Evolutionary conservation across 1,140 invertebrate species (phyloP).

Genomic region (Globodera ellingtonae): DNA sequence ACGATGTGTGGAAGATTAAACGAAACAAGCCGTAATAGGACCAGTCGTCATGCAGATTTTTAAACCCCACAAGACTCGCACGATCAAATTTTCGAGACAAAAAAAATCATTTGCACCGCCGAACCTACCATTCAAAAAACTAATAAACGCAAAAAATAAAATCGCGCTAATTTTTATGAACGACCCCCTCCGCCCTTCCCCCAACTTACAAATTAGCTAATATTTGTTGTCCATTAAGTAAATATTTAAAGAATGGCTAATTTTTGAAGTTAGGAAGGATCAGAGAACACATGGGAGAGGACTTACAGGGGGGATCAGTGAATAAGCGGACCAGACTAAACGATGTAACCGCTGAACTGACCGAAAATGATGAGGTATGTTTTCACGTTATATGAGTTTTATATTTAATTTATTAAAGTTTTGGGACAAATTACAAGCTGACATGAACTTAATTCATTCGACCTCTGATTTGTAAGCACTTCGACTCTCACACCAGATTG

Average conservation of each 20-base stretch:
- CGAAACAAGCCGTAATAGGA: too few relatives aligned
- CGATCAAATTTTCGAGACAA: too few relatives aligned
- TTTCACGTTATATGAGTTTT: neutral
- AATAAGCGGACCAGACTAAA: constrained; percentile 1
- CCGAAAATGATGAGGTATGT: neutral
- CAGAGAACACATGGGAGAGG: constrained; percentile 7
- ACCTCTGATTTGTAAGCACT: neutral
- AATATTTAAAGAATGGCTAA: too few relatives aligned
- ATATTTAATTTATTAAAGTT: neutral
- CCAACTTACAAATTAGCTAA: too few relatives aligned
- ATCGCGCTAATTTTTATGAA: too few relatives aligned
- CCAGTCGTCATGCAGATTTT: too few relatives aligned
- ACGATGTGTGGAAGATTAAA: too few relatives aligned
- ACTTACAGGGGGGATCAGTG: neutral
- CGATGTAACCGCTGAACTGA: neutral
- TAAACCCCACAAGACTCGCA: too few relatives aligned
- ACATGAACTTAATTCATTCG: neutral
- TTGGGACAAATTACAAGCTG: neutral
- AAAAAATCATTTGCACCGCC: too few relatives aligned
- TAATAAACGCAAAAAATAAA: too few relatives aligned
- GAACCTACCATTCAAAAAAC: neutral
- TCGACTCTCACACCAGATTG: neutral
- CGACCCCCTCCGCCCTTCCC: too few relatives aligned
- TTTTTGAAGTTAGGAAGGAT: constrained; percentile 12
- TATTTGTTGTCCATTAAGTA: too few relatives aligned